Percentiles rank a stretch among this genome's conserved stretches.
These are phyloP conservation scores for Cyanistes caeruleus DNA, from an alignment of 2,113 vertebrate species.

Conservation along the genomic window DNA sequence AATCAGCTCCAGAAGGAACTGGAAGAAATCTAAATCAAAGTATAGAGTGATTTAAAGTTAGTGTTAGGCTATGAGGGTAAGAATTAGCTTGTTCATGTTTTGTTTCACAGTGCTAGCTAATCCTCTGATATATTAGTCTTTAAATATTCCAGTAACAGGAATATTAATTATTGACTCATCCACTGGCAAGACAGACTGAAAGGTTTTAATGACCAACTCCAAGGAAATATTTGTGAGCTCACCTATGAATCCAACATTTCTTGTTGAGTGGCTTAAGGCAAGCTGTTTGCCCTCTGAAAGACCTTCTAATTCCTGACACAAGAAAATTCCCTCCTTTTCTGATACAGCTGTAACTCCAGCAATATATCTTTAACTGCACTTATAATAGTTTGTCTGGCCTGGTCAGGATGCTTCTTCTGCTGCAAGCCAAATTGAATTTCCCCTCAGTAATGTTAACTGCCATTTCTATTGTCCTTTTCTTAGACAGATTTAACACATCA, in stretches of 20 bases:
- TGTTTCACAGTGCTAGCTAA: not conserved
- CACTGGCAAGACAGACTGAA: not conserved
- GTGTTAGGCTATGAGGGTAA: not conserved
- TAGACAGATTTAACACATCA: conserved; percentile 2
- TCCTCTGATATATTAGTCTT: not conserved
- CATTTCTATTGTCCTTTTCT: conserved; percentile 8
- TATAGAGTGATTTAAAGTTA: not conserved
- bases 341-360: not conserved
- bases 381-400: not conserved
- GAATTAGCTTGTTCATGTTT: not conserved
- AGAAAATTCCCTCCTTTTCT: conserved; percentile 1
- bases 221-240: not conserved
- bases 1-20: not conserved
- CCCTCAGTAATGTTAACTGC: not conserved
- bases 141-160: not conserved
- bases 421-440: conserved; percentile 35
- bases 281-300: not conserved
- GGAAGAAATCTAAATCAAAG: not conserved
- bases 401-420: not conserved
- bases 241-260: not conserved
- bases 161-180: not conserved
- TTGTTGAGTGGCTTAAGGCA: not conserved
- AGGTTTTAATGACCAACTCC: not conserved
- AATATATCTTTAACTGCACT: conserved; percentile 24
- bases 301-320: conserved; percentile 1